A percentile compares a stretch with the other conserved stretches of the same genome.
These are phyloP conservation scores for Pogonocichla stellata DNA, from an alignment of 2,113 vertebrate genomes.

Conservation along the genomic window DNA sequence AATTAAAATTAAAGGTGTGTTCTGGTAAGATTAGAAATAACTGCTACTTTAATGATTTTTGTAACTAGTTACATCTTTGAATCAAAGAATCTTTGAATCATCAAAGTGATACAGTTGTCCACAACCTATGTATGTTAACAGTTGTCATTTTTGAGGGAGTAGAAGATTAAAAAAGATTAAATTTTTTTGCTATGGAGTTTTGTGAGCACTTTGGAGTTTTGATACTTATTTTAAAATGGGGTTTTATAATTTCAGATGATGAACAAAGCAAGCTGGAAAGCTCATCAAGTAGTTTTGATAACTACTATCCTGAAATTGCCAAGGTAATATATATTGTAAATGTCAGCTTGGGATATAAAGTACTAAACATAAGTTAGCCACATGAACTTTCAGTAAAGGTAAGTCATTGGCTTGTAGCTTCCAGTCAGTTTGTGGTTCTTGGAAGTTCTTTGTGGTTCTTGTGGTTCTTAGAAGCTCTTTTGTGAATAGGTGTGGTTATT, in stretches of 20 bases:
- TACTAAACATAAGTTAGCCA: background rate
- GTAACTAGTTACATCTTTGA: background rate
- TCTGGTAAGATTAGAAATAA: background rate
- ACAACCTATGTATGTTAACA: background rate
- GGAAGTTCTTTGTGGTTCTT: no score
- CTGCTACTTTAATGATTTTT: background rate
- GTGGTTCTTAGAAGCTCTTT: background rate
- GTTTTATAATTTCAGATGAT: conserved; percentile 84
- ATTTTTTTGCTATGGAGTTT: background rate
- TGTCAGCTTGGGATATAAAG: background rate
- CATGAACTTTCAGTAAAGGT: background rate
- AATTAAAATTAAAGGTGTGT: background rate
- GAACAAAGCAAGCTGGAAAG: conserved; percentile 91
- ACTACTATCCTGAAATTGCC: conserved; percentile 84
- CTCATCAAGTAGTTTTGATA: conserved; percentile 89
- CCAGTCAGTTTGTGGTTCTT: background rate
- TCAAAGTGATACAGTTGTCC: background rate
- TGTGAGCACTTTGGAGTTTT: background rate
- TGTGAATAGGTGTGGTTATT: background rate
- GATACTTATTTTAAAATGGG: background rate
- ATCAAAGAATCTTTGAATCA: no score
- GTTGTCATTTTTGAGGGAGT: background rate
- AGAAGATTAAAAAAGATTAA: background rate
- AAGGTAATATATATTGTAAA: conserved; percentile 72
- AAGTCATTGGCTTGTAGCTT: background rate